These are phyloP conservation scores for Hydrotaea cyrtoneurina DNA, from an alignment of 2,888 invertebrate genomes.

Conservation along the genomic window DNA sequence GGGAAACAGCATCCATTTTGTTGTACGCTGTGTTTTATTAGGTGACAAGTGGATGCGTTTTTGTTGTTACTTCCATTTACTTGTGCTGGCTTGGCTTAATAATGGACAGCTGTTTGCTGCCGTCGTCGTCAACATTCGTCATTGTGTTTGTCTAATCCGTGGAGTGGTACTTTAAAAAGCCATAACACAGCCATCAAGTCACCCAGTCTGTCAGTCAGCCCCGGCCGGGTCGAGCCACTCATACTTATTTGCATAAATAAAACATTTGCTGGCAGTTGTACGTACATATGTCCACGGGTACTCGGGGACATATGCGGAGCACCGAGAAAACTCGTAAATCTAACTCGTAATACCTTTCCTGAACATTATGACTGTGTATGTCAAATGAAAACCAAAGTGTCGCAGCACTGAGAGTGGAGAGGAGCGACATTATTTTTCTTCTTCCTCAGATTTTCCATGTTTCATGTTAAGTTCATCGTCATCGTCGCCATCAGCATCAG, in stretches of 20 bases:
- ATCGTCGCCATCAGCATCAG: too few species aligned
- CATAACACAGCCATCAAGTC: background rate
- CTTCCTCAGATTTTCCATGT: background rate
- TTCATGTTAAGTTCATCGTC: slow-evolving; percentile 1
- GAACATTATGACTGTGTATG: background rate
- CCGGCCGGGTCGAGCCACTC: too few species aligned
- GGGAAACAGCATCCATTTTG: background rate
- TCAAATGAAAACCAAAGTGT: background rate
- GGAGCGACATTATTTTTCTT: background rate
- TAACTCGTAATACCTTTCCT: background rate
- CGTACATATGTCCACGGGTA: background rate
- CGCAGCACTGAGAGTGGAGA: background rate
- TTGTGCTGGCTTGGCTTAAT: background rate
- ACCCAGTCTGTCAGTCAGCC: background rate
- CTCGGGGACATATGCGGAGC: background rate
- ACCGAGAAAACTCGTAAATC: background rate
- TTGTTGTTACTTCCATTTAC: background rate
- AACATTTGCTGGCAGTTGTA: background rate
- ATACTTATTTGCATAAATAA: background rate
- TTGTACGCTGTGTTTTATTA: background rate
- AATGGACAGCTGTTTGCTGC: background rate
- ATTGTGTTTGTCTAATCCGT: background rate
- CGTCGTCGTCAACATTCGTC: background rate
- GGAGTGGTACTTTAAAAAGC: background rate
- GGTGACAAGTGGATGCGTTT: background rate